phyloP scores from a whole-genome alignment of 1,140 invertebrate genomes.

The Sycobia sp. region DNA sequence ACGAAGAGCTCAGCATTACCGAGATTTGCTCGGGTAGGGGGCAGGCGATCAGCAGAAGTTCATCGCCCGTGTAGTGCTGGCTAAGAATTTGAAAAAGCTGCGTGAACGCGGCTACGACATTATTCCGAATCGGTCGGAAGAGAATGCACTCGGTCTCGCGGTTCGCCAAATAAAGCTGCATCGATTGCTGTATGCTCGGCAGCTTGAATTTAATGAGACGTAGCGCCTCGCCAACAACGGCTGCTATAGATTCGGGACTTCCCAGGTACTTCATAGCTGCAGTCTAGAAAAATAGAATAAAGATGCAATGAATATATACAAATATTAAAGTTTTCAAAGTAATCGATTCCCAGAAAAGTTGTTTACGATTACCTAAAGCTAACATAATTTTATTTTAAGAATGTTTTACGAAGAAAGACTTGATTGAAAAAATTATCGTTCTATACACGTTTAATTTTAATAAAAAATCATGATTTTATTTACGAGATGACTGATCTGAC shows the following conservation, averaged over 20 bases:
- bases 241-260: slow-evolving; percentile 50
- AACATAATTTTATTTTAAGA: too few species aligned
- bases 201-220: slow-evolving; percentile 80
- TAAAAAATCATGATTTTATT: too few species aligned
- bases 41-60: slow-evolving; percentile 82
- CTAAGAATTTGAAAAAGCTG: slow-evolving; percentile 80
- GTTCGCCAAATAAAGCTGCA: slow-evolving; percentile 96
- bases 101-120: slow-evolving; percentile 83
- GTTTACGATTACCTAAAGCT: too few species aligned
- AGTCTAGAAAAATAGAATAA: slow-evolving; percentile 20
- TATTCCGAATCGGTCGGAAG: slow-evolving; percentile 92
- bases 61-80: slow-evolving; percentile 79
- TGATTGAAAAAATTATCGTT: too few species aligned
- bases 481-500: too few species aligned
- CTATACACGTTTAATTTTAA: too few species aligned
- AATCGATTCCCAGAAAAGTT: too few species aligned
- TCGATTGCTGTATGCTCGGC: slow-evolving; percentile 80
- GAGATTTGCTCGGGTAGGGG: slow-evolving; percentile 90
- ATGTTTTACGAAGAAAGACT: too few species aligned
- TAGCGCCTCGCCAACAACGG: slow-evolving; percentile 66
- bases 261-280: slow-evolving; percentile 51
- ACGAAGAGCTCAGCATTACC: slow-evolving; percentile 81
- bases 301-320: too few species aligned
- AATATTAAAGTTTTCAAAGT: too few species aligned
- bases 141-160: slow-evolving; percentile 95